phyloP scores from a whole-genome alignment of 1,140 invertebrate species.

The Drosophila busckii region DNA sequence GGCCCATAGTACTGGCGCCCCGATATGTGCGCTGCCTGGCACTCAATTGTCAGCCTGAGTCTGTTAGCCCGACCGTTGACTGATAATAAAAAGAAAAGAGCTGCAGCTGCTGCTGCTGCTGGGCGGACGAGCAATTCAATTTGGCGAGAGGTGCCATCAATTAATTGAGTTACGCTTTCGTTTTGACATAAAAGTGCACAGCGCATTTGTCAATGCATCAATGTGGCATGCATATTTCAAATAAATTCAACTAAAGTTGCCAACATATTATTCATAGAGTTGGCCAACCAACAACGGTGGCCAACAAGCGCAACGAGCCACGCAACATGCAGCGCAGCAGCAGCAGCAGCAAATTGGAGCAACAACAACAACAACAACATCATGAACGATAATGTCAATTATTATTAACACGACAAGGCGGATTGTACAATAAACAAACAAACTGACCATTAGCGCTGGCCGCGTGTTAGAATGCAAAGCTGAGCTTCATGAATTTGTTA shows the following conservation, averaged over 20 bases:
- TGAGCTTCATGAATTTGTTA: too few relatives aligned
- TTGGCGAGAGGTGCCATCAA: conserved; percentile 60
- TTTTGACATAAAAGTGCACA: conserved; percentile 17
- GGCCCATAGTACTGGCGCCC: too few relatives aligned
- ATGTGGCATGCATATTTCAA: conserved; percentile 60
- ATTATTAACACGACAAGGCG: conserved; percentile 66
- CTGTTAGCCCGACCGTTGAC: too few relatives aligned
- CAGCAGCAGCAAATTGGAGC: conserved; percentile 46
- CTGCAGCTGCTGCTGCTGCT: too few relatives aligned
- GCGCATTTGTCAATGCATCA: conserved; percentile 67
- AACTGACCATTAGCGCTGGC: too few relatives aligned
- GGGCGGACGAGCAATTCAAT: conserved; percentile 63
- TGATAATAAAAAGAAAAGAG: too few relatives aligned
- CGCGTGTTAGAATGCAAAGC: too few relatives aligned
- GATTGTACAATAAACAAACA: conserved; percentile 26
- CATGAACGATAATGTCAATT: conserved; percentile 61
- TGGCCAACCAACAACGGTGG: too few relatives aligned
- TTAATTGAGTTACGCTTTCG: conserved; percentile 61
- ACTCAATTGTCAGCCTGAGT: too few relatives aligned
- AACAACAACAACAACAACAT: conserved; percentile 19
- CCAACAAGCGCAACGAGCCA: conserved; percentile 8
- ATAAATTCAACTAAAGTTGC: conserved; percentile 47
- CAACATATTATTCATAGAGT: too few relatives aligned
- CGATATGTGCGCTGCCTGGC: too few relatives aligned
- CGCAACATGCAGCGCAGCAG: conserved; percentile 26